phyloP scores from a whole-genome alignment of 2,113 vertebrate species.

The Hypanus sabinus region DNA sequence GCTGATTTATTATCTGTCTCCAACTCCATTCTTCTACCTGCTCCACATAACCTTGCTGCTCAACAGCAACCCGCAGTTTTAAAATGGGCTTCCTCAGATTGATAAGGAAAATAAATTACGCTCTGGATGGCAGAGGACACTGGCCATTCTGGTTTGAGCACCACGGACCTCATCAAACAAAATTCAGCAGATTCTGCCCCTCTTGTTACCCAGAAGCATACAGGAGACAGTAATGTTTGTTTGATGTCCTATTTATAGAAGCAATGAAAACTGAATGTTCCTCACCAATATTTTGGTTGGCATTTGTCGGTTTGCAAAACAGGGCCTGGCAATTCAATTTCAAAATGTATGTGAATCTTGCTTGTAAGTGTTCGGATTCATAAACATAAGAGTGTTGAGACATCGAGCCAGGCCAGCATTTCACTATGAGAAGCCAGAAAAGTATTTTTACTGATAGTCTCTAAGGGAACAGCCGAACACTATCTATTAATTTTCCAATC shows the following conservation, averaged over 20 bases:
- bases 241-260: background rate
- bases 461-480: background rate
- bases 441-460: background rate
- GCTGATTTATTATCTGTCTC: too few relatives aligned
- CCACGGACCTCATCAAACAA: background rate
- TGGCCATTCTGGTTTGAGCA: background rate
- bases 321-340: too few relatives aligned
- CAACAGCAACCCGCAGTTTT: background rate
- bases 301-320: background rate
- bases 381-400: background rate
- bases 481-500: background rate
- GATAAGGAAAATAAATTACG: background rate
- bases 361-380: background rate
- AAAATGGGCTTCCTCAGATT: background rate
- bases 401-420: background rate
- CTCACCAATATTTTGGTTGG: background rate
- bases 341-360: background rate
- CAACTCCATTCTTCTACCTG: too few relatives aligned
- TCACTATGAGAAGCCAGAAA: background rate
- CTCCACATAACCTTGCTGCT: background rate
- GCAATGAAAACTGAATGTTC: background rate
- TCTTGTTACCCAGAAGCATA: background rate
- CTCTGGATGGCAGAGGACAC: background rate
- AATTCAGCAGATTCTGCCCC: background rate
- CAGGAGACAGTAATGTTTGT: background rate